Conservation (phyloP, 2,888 invertebrate species). For the Sinhomidia bicolor region DNA sequence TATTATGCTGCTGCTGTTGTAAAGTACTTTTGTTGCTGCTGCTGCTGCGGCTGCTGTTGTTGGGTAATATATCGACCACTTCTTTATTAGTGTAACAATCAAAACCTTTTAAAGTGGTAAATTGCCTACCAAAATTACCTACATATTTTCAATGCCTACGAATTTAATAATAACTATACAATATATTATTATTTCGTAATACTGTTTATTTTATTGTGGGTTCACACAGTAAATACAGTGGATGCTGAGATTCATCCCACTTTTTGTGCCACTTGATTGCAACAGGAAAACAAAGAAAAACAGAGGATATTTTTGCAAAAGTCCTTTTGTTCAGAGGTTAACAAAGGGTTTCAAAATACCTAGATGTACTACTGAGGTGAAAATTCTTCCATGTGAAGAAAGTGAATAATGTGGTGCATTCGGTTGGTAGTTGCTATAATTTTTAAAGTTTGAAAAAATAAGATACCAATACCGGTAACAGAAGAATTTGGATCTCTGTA, state of each 20-base stretch:
- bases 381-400: no score
- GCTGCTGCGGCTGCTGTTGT: background rate
- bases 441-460: no score
- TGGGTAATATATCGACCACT: constrained; percentile 1
- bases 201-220: background rate
- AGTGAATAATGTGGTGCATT: no score
- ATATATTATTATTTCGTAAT: no score
- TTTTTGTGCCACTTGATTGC: constrained; percentile 2
- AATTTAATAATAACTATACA: no score
- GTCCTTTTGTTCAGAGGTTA: background rate
- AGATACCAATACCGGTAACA: background rate
- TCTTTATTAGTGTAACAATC: constrained; percentile 30
- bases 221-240: background rate
- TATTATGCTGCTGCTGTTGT: no score
- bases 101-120: constrained; percentile 31
- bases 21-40: background rate
- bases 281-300: background rate
- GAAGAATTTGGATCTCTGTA: background rate
- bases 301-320: no score
- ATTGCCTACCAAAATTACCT: background rate
- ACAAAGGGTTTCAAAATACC: background rate
- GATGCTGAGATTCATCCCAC: constrained; percentile 1
- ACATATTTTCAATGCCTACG: background rate
- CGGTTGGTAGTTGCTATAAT: no score
- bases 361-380: no score